These are phyloP conservation scores for Craterocephalus amniculus DNA, from an alignment of 2,797 vertebrate genomes.

Conservation along the genomic window DNA sequence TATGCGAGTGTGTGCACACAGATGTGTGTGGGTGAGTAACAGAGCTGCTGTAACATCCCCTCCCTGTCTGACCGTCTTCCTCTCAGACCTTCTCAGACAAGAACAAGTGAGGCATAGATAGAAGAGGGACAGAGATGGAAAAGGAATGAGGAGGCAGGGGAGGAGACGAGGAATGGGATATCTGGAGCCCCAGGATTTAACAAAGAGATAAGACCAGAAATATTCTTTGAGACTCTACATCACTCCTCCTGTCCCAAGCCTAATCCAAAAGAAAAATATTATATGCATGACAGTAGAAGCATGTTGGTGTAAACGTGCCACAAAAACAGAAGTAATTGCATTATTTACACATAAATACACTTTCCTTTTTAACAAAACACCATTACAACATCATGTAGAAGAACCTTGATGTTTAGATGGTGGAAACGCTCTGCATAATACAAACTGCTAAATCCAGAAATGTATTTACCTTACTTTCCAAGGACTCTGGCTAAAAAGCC, in stretches of 20 bases:
- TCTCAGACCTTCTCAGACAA: constrained; percentile 72
- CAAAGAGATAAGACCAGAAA: constrained; percentile 71
- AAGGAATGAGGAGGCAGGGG: constrained; percentile 42
- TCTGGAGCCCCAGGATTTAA: constrained; percentile 64
- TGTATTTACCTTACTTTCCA: not conserved
- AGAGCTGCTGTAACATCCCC: constrained; percentile 80
- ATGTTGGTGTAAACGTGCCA: not conserved
- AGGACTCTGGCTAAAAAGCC: not conserved
- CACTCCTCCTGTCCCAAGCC: constrained; percentile 35
- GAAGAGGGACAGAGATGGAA: constrained; percentile 34
- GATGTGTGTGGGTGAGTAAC: constrained; percentile 65
- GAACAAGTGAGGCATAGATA: constrained; percentile 62
- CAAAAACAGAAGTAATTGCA: not conserved
- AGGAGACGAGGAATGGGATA: constrained; percentile 65
- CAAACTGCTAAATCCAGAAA: not conserved
- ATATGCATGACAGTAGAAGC: not conserved
- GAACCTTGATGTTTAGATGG: not conserved
- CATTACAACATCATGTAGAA: not conserved
- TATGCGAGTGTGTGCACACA: constrained; percentile 21
- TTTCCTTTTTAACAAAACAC: not conserved
- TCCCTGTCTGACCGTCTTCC: constrained; percentile 76
- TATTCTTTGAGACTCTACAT: constrained; percentile 55
- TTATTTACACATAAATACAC: not conserved
- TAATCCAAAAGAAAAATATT: constrained; percentile 45
- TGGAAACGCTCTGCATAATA: not conserved